phyloP scores from a whole-genome alignment of 2,113 vertebrate species.

The Saguinus midas region DNA sequence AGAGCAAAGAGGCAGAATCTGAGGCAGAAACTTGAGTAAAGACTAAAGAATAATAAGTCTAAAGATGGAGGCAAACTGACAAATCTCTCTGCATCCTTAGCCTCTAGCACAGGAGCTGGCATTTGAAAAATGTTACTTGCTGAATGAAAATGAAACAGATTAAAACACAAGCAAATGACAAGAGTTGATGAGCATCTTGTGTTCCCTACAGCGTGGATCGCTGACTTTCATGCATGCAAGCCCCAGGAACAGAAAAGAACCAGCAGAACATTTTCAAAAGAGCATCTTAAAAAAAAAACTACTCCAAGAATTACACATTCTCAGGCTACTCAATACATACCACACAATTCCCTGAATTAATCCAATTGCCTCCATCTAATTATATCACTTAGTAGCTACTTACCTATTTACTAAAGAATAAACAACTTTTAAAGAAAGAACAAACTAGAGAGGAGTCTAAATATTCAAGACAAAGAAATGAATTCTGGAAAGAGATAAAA shows the following conservation, averaged over 20 bases:
- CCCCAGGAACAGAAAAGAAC: neutral
- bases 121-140: neutral
- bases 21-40: neutral
- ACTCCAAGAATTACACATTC: neutral
- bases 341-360: neutral
- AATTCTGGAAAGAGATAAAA: neutral
- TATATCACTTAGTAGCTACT: neutral
- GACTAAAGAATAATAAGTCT: neutral
- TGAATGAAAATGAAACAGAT: neutral
- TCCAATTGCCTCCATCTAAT: neutral
- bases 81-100: neutral
- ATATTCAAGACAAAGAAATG: neutral
- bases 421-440: neutral
- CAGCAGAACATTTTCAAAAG: neutral
- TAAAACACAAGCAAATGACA: neutral
- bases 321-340: neutral
- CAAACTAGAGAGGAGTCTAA: neutral
- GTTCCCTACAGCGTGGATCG: neutral
- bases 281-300: neutral
- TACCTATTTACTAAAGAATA: neutral
- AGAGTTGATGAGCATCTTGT: neutral
- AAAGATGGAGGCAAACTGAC: neutral
- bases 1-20: neutral
- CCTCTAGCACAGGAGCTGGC: neutral
- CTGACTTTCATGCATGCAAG: neutral